These are phyloP conservation scores for Limnothrissa miodon DNA, from an alignment of 2,113 vertebrate species.

Conservation along the genomic window DNA sequence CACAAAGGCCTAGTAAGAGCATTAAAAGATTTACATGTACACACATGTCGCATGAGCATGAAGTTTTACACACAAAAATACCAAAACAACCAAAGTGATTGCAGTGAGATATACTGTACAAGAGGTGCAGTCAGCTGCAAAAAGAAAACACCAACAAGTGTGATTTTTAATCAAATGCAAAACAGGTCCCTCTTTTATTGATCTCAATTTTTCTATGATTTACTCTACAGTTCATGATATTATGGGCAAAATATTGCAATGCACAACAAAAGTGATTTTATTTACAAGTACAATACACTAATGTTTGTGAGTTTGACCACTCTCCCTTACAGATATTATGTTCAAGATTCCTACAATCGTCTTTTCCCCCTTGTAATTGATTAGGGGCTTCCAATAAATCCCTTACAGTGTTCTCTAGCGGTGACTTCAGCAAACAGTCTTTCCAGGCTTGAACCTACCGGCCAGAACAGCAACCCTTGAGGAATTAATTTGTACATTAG, in stretches of 20 bases:
- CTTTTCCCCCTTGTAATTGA: background rate
- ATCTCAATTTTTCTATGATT: background rate
- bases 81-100: background rate
- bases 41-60: constrained; percentile 37
- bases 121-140: background rate
- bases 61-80: background rate
- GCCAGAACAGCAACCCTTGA: background rate
- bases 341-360: background rate
- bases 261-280: background rate
- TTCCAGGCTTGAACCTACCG: background rate
- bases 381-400: background rate
- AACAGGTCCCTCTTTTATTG: background rate
- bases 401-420: background rate
- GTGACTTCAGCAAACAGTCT: background rate
- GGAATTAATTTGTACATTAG: background rate
- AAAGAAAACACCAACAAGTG: background rate
- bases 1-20: constrained; percentile 49
- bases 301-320: background rate
- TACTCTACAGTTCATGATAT: background rate
- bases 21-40: constrained; percentile 57
- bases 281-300: background rate
- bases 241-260: background rate
- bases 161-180: background rate
- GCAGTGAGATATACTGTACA: background rate
- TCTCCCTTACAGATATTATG: background rate